These are phyloP conservation scores for Noctua fimbriata DNA, from an alignment of 2,888 invertebrate genomes.

Conservation along the genomic window DNA sequence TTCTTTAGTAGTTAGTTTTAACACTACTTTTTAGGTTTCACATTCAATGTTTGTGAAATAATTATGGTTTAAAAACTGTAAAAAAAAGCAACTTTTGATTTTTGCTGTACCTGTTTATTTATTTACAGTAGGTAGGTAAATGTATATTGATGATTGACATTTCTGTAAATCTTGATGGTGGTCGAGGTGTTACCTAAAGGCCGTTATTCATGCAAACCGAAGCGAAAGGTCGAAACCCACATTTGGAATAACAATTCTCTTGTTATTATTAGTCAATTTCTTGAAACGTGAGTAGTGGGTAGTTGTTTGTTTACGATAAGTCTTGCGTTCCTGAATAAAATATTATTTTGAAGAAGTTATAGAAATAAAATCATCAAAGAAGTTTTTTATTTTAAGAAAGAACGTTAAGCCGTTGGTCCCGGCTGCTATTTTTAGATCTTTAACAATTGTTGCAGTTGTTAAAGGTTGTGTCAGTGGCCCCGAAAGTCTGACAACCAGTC, in stretches of 20 bases:
- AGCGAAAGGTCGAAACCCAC: neutral
- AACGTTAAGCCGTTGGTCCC: no score
- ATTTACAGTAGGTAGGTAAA: neutral
- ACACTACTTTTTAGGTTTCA: neutral
- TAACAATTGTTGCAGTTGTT: no score
- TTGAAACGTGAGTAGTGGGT: neutral
- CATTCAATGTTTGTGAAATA: neutral
- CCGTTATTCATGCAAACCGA: constrained; percentile 1
- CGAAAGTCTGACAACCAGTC: no score
- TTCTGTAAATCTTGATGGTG: constrained; percentile 9
- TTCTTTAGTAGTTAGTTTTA: neutral
- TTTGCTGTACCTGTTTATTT: neutral
- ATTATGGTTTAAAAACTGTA: neutral
- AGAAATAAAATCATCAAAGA: neutral
- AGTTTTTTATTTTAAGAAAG: neutral
- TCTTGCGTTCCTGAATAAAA: neutral
- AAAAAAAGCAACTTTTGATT: no score
- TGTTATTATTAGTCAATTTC: constrained; percentile 3
- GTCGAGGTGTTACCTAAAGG: neutral
- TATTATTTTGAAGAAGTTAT: neutral
- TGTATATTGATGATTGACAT: neutral
- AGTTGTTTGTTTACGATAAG: constrained; percentile 6
- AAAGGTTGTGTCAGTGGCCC: no score
- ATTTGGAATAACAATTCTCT: constrained; percentile 1
- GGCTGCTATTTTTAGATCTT: no score